A percentile compares a stretch with the other conserved stretches of the same genome.
These are phyloP conservation scores for Cyaniris semiargus DNA, from an alignment of 2,888 invertebrate genomes.

Conservation along the genomic window DNA sequence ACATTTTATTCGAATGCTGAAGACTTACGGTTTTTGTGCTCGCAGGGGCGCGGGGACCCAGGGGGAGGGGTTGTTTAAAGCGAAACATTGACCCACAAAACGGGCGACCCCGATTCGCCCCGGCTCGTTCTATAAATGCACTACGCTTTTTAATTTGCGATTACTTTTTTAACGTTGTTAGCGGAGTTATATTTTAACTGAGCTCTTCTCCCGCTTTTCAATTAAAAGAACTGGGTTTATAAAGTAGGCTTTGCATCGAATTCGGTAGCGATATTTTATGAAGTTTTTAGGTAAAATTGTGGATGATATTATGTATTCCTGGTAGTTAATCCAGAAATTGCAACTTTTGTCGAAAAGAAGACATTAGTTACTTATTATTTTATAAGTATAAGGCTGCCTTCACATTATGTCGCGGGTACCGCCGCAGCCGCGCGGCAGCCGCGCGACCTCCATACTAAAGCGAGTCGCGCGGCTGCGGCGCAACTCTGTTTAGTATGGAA, in stretches of 20 bases:
- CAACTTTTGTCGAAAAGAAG: too few relatives aligned
- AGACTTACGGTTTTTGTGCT: conserved; percentile 7
- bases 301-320: neutral
- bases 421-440: too few relatives aligned
- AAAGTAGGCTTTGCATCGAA: conserved; percentile 9
- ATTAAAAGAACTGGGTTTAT: conserved; percentile 11
- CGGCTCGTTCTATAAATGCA: neutral
- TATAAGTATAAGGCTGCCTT: too few relatives aligned
- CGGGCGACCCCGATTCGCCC: neutral
- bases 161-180: conserved; percentile 22
- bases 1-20: conserved; percentile 10
- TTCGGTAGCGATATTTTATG: neutral
- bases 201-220: neutral
- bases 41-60: neutral
- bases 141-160: conserved; percentile 22
- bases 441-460: too few relatives aligned
- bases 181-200: conserved; percentile 5
- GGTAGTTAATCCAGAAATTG: neutral
- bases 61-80: neutral
- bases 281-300: neutral
- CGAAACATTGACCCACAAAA: conserved; percentile 15
- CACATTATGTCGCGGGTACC: too few relatives aligned
- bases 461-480: too few relatives aligned
- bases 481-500: too few relatives aligned
- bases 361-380: too few relatives aligned